phyloP scores from a whole-genome alignment of 2,888 invertebrate species.

The Trachelus iudaicus region DNA sequence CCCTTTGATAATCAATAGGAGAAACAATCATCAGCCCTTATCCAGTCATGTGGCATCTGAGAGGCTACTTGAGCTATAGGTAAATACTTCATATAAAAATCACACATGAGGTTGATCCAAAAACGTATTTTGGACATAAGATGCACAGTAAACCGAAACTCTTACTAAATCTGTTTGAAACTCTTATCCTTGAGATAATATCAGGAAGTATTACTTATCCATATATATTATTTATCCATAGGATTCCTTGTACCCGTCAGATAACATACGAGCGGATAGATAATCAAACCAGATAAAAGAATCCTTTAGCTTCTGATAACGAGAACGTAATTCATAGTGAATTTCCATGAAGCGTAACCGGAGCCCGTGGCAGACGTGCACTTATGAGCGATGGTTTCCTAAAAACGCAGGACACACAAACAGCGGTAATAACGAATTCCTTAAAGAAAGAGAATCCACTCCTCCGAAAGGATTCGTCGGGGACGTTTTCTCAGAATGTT shows the following conservation, averaged over 20 bases:
- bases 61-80: too few species aligned
- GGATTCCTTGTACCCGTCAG: neutral
- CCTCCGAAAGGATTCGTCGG: neutral
- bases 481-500: constrained; percentile 14
- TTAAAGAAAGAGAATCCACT: neutral
- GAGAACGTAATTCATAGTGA: constrained; percentile 1
- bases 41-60: too few species aligned
- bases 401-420: constrained; percentile 3
- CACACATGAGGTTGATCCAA: neutral
- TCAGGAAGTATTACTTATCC: neutral
- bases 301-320: neutral
- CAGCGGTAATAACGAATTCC: neutral
- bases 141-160: neutral
- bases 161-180: neutral
- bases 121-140: neutral
- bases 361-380: neutral
- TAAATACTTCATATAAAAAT: too few species aligned
- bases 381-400: neutral
- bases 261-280: neutral
- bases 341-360: neutral
- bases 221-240: neutral
- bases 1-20: neutral
- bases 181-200: neutral
- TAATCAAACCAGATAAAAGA: neutral
- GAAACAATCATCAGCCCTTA: neutral